Evolutionary conservation across 2,113 vertebrate species (phyloP).

Genomic region (Oncorhynchus gorbuscha): DNA sequence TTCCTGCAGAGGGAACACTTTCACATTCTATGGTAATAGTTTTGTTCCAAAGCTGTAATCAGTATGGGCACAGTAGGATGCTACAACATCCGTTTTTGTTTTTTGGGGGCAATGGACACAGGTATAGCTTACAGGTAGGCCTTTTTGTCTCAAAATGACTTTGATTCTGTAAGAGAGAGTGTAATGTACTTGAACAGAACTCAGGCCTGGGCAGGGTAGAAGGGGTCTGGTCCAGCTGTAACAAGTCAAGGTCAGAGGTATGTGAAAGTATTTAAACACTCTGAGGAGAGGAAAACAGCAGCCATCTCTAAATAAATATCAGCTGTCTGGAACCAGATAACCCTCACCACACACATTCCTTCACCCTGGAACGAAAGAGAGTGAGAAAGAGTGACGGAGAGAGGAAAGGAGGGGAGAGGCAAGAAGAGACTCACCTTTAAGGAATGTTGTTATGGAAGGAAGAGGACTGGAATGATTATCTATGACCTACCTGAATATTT

Average conservation of each 20-base stretch:
- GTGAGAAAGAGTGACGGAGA: neutral
- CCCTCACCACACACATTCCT: conserved; percentile 53
- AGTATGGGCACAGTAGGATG: neutral
- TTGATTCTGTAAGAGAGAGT: no score
- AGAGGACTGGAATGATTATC: conserved; percentile 15
- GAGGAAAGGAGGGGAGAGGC: conserved; percentile 9
- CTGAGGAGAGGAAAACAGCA: conserved; percentile 14
- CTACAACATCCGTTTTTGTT: no score
- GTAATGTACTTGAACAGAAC: no score
- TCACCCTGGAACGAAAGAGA: neutral
- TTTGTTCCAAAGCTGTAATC: neutral
- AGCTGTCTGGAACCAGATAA: conserved; percentile 31
- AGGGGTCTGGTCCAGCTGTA: no score
- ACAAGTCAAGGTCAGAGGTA: neutral
- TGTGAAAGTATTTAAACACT: neutral
- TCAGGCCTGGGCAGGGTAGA: no score
- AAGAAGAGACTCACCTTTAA: conserved; percentile 37
- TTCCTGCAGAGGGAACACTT: conserved; percentile 24
- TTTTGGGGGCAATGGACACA: no score
- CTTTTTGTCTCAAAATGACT: no score
- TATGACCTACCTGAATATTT: conserved; percentile 18
- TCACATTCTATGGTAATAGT: neutral
- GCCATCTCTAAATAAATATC: conserved; percentile 25
- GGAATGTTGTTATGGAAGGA: conserved; percentile 39
- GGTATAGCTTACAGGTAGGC: no score